Conservation (phyloP, 2,888 invertebrate species). For the Microchrysa polita region DNA sequence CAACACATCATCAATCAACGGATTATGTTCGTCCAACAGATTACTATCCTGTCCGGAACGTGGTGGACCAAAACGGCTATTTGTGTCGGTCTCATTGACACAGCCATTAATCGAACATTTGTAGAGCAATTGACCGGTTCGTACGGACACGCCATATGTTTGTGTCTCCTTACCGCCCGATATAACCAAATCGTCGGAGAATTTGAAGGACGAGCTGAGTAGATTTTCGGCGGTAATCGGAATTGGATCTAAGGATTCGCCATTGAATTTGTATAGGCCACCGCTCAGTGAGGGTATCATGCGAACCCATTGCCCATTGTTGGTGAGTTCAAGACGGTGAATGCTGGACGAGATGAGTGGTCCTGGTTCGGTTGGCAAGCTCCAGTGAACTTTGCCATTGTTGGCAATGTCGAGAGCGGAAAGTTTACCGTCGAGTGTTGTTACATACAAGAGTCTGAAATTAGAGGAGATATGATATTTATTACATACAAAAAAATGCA, state of each 20-base stretch:
- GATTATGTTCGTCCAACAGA: constrained; percentile 56
- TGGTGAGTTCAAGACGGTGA: constrained; percentile 84
- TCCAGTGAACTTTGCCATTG: constrained; percentile 80
- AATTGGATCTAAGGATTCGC: constrained; percentile 84
- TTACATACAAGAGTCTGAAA: constrained; percentile 79
- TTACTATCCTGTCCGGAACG: constrained; percentile 7
- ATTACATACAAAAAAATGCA: no score
- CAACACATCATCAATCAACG: constrained; percentile 69
- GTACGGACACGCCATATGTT: constrained; percentile 85
- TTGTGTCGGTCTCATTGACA: constrained; percentile 72
- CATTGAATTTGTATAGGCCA: constrained; percentile 90
- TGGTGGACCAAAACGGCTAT: constrained; percentile 53
- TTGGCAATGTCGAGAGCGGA: constrained; percentile 79
- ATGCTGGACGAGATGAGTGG: constrained; percentile 89
- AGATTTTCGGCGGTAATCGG: constrained; percentile 89
- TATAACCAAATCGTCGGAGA: constrained; percentile 85
- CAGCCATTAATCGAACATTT: constrained; percentile 81
- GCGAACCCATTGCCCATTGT: constrained; percentile 85
- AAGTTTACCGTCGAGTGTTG: constrained; percentile 89
- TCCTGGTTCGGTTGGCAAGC: constrained; percentile 76
- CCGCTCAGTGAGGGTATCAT: constrained; percentile 95
- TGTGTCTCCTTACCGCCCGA: constrained; percentile 89
- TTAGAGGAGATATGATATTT: no score
- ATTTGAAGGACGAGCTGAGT: constrained; percentile 85
- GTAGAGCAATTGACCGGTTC: constrained; percentile 77